Evolutionary conservation across 2,888 invertebrate species (phyloP).

Genomic region (Tolmerus cingulatus): DNA sequence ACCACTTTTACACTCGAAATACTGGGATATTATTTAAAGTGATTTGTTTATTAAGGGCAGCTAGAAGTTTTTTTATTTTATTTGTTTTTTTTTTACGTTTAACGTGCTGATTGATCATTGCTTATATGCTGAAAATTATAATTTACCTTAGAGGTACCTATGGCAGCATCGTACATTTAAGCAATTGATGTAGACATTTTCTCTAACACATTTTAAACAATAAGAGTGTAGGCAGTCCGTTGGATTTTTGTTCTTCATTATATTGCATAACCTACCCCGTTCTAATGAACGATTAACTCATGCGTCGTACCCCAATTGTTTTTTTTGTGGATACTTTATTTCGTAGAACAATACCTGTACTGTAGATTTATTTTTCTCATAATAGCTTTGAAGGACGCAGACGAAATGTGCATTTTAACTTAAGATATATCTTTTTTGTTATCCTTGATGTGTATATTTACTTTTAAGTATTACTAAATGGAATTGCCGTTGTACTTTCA

Average conservation of each 20-base stretch:
- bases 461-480: conserved; percentile 21
- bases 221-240: background rate
- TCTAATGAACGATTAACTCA: background rate
- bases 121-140: background rate
- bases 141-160: background rate
- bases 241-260: background rate
- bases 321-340: background rate
- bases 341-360: background rate
- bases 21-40: background rate
- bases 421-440: conserved; percentile 6
- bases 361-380: background rate
- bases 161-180: background rate
- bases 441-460: conserved; percentile 25
- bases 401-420: conserved; percentile 14
- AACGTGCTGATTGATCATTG: background rate
- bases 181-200: conserved; percentile 7
- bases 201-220: background rate
- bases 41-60: background rate
- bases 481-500: conserved; percentile 27
- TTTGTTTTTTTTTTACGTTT: background rate
- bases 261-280: background rate
- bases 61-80: background rate
- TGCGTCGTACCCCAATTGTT: background rate
- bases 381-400: background rate
- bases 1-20: background rate